phyloP scores from a whole-genome alignment of 2,797 vertebrate genomes.

The Ptychobarbus kaznakovi region DNA sequence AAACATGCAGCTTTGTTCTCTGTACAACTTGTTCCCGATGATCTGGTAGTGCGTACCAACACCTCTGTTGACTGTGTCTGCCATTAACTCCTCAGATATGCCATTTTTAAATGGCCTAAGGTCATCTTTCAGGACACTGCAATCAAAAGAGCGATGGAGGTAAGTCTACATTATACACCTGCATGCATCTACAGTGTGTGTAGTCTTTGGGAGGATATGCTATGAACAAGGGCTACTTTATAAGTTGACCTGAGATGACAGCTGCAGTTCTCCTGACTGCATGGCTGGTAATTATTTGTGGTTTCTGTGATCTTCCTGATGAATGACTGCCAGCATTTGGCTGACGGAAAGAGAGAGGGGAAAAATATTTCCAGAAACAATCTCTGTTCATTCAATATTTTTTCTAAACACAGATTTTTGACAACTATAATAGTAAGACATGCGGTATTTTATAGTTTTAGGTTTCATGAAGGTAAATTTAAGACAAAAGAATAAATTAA shows the following conservation, averaged over 20 bases:
- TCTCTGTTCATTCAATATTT: not conserved
- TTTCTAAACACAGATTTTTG: not conserved
- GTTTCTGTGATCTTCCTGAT: slow-evolving; percentile 68
- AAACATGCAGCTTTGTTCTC: slow-evolving; percentile 95
- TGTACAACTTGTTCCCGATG: slow-evolving; percentile 86
- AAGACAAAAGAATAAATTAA: not conserved
- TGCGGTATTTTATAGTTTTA: not conserved
- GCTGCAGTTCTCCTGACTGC: slow-evolving; percentile 85
- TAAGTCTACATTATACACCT: not conserved
- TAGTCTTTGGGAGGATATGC: not conserved
- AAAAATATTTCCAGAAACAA: not conserved
- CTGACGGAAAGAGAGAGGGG: slow-evolving; percentile 54
- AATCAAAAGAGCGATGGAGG: slow-evolving; percentile 28
- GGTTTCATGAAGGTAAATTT: not conserved
- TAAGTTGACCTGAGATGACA: slow-evolving; percentile 84
- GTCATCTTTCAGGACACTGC: slow-evolving; percentile 87
- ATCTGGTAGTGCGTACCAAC: slow-evolving; percentile 97
- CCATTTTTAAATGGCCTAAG: slow-evolving; percentile 84
- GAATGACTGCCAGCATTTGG: slow-evolving; percentile 66
- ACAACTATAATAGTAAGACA: not conserved
- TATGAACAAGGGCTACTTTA: not conserved
- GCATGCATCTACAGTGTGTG: not conserved
- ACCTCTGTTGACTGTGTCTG: slow-evolving; percentile 80
- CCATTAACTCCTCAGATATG: slow-evolving; percentile 85
- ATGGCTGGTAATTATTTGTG: slow-evolving; percentile 78